Evolutionary conservation across 2,888 invertebrate genomes (phyloP).

Genomic region (Lutraria lutraria): DNA sequence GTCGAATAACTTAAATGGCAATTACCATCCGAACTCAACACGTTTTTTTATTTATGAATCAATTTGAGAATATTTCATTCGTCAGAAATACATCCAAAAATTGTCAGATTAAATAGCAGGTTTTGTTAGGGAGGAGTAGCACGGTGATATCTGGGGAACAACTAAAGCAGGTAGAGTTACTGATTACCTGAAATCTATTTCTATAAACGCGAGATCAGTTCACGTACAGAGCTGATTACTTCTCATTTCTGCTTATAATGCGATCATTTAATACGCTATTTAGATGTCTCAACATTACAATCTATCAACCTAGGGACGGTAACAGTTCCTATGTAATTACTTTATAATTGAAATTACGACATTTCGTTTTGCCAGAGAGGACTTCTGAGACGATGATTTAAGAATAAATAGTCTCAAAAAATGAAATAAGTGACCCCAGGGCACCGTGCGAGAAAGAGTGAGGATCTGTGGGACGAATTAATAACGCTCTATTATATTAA

Average conservation of each 20-base stretch:
- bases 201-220: conserved; percentile 19
- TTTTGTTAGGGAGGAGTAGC: background rate
- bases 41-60: conserved; percentile 40
- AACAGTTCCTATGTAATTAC: conserved; percentile 38
- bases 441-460: background rate
- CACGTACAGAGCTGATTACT: conserved; percentile 9
- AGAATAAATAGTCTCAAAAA: conserved; percentile 7
- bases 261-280: conserved; percentile 31
- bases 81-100: conserved; percentile 26
- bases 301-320: background rate
- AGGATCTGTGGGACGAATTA: background rate
- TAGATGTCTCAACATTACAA: conserved; percentile 21
- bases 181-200: conserved; percentile 40
- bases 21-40: conserved; percentile 43
- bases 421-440: background rate
- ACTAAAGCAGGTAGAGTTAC: conserved; percentile 38
- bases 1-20: conserved; percentile 31
- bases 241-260: conserved; percentile 25
- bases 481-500: background rate
- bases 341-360: conserved; percentile 39
- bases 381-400: background rate
- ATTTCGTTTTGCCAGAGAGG: conserved; percentile 3
- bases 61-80: conserved; percentile 37
- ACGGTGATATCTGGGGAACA: background rate
- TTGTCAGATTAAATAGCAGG: conserved; percentile 3